Percentiles rank a stretch among this genome's conserved stretches.
phyloP scores from a whole-genome alignment of 1,140 invertebrate genomes.

The Papilio xuthus region DNA sequence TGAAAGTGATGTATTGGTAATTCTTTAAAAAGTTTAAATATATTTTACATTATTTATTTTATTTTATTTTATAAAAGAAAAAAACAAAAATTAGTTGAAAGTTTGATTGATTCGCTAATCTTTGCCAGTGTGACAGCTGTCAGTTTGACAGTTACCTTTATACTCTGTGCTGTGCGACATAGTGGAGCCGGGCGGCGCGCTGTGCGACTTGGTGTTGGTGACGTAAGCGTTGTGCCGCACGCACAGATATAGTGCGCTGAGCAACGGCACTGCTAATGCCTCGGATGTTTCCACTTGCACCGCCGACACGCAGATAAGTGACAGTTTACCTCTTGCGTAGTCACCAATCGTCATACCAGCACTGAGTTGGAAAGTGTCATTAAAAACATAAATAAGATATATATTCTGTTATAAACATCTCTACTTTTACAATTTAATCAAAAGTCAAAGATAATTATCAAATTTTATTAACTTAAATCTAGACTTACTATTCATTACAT shows the following conservation, averaged over 20 bases:
- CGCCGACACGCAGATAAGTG: slow-evolving; percentile 70
- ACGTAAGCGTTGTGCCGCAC: slow-evolving; percentile 66
- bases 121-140: not conserved
- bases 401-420: too few relatives aligned
- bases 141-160: slow-evolving; percentile 50
- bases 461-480: slow-evolving; percentile 11
- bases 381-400: not conserved
- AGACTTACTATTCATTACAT: slow-evolving; percentile 74
- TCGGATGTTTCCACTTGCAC: slow-evolving; percentile 72
- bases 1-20: not conserved
- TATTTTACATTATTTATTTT: too few relatives aligned
- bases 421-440: too few relatives aligned
- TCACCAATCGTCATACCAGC: slow-evolving; percentile 72
- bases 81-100: not conserved
- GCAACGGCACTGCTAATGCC: slow-evolving; percentile 72
- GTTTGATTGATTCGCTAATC: not conserved
- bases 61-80: not conserved
- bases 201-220: slow-evolving; percentile 19
- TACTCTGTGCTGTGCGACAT: slow-evolving; percentile 52
- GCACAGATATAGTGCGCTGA: slow-evolving; percentile 75
- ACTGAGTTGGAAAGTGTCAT: slow-evolving; percentile 41
- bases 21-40: not conserved
- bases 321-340: slow-evolving; percentile 62
- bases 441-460: not conserved
- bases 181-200: slow-evolving; percentile 48